A percentile compares a stretch with the other conserved stretches of the same genome.
Conservation (phyloP, 92 coral and sea anemone genomes). For the Scolanthus callimorphus region DNA sequence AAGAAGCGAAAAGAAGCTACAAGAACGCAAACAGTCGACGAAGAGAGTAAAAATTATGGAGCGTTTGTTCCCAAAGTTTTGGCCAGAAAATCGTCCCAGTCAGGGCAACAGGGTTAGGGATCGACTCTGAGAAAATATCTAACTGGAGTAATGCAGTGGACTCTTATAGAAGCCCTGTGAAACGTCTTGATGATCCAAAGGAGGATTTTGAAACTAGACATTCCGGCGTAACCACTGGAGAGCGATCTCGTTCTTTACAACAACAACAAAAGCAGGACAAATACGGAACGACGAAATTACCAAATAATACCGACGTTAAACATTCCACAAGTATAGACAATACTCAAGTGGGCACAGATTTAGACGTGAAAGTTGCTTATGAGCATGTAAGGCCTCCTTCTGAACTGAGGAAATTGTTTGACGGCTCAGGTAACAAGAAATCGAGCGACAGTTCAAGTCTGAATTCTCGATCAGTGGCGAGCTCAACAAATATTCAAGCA, state of each 20-base stretch:
- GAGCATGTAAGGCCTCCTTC: constrained; percentile 66
- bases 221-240: background rate
- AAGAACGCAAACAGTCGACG: too few species aligned
- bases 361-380: constrained; percentile 28
- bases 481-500: too few species aligned
- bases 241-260: background rate
- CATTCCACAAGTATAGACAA: too few species aligned
- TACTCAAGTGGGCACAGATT: background rate
- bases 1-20: constrained; percentile 44
- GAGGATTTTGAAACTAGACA: background rate
- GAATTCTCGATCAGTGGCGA: background rate
- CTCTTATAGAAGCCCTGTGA: too few species aligned
- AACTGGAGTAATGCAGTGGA: too few species aligned
- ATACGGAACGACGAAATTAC: background rate
- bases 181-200: too few species aligned
- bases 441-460: background rate
- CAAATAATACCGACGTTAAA: background rate
- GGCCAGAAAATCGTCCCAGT: too few species aligned
- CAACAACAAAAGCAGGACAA: constrained; percentile 2
- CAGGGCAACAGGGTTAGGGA: too few species aligned
- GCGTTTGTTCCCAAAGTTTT: too few species aligned
- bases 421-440: background rate
- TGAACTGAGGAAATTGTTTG: constrained; percentile 50
- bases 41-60: too few species aligned
- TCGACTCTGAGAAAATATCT: too few species aligned